These are phyloP conservation scores for Micoletzkya japonica DNA, from an alignment of 2,888 invertebrate species.

Conservation along the genomic window DNA sequence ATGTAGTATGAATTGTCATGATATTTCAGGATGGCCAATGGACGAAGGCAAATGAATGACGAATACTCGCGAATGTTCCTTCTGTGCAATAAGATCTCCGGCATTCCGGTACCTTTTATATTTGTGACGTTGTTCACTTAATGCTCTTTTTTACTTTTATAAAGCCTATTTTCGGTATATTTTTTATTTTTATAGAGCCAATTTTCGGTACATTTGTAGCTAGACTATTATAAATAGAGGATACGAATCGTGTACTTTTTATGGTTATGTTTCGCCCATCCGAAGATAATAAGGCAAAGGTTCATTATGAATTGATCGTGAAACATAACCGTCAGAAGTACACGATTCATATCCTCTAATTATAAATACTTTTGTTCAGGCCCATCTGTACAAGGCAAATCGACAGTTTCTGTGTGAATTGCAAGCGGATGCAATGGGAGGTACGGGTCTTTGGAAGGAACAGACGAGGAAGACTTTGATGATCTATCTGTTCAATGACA, in stretches of 20 bases:
- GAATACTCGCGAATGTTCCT: conserved; percentile 20
- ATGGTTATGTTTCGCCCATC: no score
- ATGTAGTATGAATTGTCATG: neutral
- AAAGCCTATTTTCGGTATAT: no score
- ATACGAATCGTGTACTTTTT: no score
- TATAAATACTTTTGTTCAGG: conserved; percentile 5
- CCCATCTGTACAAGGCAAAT: conserved; percentile 16
- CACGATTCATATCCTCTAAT: neutral
- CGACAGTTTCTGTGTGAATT: conserved; percentile 13
- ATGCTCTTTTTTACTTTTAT: no score
- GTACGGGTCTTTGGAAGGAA: conserved; percentile 12
- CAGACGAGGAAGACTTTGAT: neutral
- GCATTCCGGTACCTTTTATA: conserved; percentile 13
- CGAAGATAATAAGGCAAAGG: no score
- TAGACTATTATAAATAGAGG: no score
- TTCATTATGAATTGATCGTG: no score
- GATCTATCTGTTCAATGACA: conserved; percentile 26
- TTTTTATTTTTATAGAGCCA: no score
- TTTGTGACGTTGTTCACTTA: neutral
- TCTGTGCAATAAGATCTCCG: conserved; percentile 13
- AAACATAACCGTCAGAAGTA: no score
- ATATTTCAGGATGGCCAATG: conserved; percentile 23
- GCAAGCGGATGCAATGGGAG: neutral
- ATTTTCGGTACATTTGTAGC: no score
- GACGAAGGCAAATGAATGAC: conserved; percentile 16